Evolutionary conservation across 2,797 vertebrate species (phyloP), one percentile per base, ranked within the genome.

Genomic region (Poecilia picta): DNA sequence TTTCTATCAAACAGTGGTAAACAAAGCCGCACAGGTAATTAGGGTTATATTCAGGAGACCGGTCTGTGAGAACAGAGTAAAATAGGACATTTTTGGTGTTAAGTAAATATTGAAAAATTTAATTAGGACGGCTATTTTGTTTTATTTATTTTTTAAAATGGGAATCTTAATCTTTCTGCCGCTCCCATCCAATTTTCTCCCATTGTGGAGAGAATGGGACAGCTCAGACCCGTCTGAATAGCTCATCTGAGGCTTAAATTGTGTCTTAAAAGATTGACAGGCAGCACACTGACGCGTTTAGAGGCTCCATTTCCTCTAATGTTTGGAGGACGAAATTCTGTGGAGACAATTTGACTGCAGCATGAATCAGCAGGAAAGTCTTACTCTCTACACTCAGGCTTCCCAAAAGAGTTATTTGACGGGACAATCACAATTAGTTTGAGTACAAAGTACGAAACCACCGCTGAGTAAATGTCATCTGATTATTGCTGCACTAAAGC

Each of bases 341-440:
- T 87, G 55, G 87, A 88, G 90, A 84, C 82, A 77, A 66, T 90
- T 85, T 87, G 83, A 91, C 91, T 89, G 90, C 89, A 87, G 91
- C 84, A 88, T 90, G 92, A 91, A 89, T 94, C 90, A 91, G 90
- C 91, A 91, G 89, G 87, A 93, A 88, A 78, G 73, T 80, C 55
- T 81, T 15, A 73, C 59, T 31, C 28, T 75, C 91, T 83, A 76
- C 85, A 76, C 77, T 43, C 1, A 70, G 76, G 88, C 79, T 72
- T 64, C 23, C 55, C 74, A 86, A 83, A 76, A 82, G 72, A 51
- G 72, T 79, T 81, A 81, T 91, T 78, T 82, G 77, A 33, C 16
- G 57, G 70, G 75, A 72, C 75, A 41, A 53, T 80, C 71, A 31
- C 66, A 88, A 87, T 86, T 76, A 76, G 75, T 68, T 25, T 11